Evolutionary conservation across 2,888 invertebrate genomes (phyloP).

Genomic region (Unio pictorum): DNA sequence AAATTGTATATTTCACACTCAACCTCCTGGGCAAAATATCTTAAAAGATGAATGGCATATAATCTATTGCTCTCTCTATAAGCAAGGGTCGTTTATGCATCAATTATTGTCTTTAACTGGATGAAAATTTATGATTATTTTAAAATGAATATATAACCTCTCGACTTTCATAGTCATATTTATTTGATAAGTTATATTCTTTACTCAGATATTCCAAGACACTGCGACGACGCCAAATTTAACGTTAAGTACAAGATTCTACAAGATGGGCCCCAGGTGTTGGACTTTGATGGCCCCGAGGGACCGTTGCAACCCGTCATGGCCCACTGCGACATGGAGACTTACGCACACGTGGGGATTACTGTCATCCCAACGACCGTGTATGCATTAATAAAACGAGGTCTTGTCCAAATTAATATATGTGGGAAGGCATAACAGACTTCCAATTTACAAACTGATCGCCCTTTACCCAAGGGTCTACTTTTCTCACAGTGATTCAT

Average conservation of each 20-base stretch:
- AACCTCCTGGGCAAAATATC: no score
- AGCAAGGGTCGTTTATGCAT: no score
- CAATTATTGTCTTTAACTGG: not conserved
- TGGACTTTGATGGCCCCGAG: slow-evolving; percentile 52
- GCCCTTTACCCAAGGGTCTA: no score
- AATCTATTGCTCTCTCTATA: no score
- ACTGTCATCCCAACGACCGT: slow-evolving; percentile 39
- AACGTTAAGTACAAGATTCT: slow-evolving; percentile 11
- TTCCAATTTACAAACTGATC: no score
- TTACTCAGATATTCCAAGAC: slow-evolving; percentile 33
- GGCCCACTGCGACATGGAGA: slow-evolving; percentile 55
- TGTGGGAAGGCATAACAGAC: no score
- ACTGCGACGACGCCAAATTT: slow-evolving; percentile 41
- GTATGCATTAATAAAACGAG: slow-evolving; percentile 22
- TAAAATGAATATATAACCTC: not conserved
- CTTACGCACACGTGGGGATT: slow-evolving; percentile 47
- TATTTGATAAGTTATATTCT: not conserved
- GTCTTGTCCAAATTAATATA: no score
- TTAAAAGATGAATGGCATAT: no score
- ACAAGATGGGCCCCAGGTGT: slow-evolving; percentile 27
- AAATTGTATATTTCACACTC: no score
- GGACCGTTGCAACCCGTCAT: slow-evolving; percentile 31
- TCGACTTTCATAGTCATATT: not conserved
- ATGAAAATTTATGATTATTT: not conserved
- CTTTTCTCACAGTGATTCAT: no score